Evolutionary conservation across 2,113 vertebrate species (phyloP).

Genomic region (Pollimyrus isidori): DNA sequence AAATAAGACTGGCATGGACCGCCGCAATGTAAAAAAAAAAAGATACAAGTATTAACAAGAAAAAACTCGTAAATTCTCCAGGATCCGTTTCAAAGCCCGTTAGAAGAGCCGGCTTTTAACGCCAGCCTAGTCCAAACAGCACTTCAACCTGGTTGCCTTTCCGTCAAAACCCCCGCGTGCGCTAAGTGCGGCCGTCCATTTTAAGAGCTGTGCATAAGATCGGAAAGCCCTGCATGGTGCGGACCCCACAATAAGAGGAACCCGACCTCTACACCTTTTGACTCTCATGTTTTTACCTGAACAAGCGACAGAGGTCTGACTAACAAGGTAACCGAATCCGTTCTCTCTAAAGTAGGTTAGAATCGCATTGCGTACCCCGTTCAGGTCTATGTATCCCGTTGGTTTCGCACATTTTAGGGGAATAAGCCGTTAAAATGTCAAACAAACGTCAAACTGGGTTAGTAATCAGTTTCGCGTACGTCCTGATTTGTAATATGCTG

Average conservation of each 20-base stretch:
- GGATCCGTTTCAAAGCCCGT: neutral
- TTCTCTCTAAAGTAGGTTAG: constrained; percentile 29
- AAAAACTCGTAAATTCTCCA: neutral
- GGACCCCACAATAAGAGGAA: constrained; percentile 48
- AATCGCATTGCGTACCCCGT: constrained; percentile 5
- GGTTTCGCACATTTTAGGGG: neutral
- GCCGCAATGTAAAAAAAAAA: constrained; percentile 36
- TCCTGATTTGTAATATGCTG: constrained; percentile 17
- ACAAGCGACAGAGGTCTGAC: constrained; percentile 54
- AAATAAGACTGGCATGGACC: constrained; percentile 54
- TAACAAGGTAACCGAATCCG: constrained; percentile 52
- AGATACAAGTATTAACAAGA: neutral
- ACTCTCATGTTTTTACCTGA: constrained; percentile 57
- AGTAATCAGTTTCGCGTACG: constrained; percentile 17
- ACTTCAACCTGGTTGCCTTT: neutral
- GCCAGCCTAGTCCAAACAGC: neutral
- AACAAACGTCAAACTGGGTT: constrained; percentile 7
- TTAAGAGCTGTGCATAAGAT: constrained; percentile 59
- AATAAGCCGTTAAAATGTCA: constrained; percentile 4
- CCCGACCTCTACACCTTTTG: constrained; percentile 58
- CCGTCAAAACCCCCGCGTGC: neutral
- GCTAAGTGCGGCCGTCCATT: constrained; percentile 43
- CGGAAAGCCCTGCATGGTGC: constrained; percentile 23
- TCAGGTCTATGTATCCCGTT: neutral
- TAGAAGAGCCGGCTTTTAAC: neutral